Evolutionary conservation across 2,113 vertebrate genomes (phyloP).

Genomic region (Entomyzon cyanotis): DNA sequence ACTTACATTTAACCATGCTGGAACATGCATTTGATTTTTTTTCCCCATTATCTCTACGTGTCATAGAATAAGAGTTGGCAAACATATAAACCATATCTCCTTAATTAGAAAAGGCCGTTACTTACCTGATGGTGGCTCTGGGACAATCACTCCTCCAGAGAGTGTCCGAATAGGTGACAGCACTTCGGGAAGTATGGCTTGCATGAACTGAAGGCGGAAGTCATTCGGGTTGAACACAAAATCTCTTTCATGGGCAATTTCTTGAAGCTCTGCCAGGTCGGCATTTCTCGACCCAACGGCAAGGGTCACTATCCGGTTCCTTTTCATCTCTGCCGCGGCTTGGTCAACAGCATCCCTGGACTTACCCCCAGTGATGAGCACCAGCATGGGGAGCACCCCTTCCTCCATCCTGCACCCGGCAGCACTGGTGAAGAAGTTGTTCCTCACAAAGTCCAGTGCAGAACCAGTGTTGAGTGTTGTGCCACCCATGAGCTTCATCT

Average conservation of each 20-base stretch:
- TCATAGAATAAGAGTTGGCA: neutral
- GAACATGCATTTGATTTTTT: neutral
- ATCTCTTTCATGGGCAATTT: constrained; percentile 79
- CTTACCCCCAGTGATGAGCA: constrained; percentile 87
- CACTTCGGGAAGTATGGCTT: constrained; percentile 66
- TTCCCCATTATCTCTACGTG: neutral
- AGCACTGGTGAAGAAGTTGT: constrained; percentile 77
- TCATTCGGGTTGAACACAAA: constrained; percentile 76
- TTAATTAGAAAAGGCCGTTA: neutral
- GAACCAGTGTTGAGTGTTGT: constrained; percentile 81
- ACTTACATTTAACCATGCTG: neutral
- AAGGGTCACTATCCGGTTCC: constrained; percentile 79
- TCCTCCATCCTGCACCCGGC: constrained; percentile 81
- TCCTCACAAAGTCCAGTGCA: constrained; percentile 83
- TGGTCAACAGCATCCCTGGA: constrained; percentile 81
- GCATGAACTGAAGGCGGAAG: constrained; percentile 72
- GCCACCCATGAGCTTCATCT: constrained; percentile 73
- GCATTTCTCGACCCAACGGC: constrained; percentile 76
- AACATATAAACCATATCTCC: neutral
- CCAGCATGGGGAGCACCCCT: constrained; percentile 83
- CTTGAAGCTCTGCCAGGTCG: constrained; percentile 74
- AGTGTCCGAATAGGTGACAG: constrained; percentile 81
- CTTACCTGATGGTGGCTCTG: constrained; percentile 79
- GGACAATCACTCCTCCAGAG: constrained; percentile 69
- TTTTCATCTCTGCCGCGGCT: constrained; percentile 75